Conservation (phyloP, 2,888 invertebrate genomes). For the Bombylius major region DNA sequence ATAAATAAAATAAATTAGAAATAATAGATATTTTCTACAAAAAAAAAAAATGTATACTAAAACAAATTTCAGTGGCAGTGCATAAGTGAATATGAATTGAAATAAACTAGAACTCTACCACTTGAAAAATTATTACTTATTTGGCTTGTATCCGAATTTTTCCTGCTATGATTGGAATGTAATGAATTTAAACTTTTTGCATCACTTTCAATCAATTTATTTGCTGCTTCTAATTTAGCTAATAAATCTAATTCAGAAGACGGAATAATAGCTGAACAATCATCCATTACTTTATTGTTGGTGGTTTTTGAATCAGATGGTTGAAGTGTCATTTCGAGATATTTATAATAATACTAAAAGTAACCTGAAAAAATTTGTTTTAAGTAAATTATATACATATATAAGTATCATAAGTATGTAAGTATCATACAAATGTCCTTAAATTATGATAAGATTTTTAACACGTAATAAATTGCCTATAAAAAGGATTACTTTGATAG, state of each 20-base stretch:
- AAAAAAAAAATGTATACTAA: too few relatives aligned
- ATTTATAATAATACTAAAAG: too few relatives aligned
- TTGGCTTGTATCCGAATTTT: conserved; percentile 87
- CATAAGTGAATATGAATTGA: not conserved
- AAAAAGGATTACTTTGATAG: conserved; percentile 51
- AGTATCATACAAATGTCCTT: too few relatives aligned
- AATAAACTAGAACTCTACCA: conserved; percentile 9
- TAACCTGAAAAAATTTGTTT: too few relatives aligned
- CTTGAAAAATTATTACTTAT: conserved; percentile 57
- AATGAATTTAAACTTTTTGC: conserved; percentile 79
- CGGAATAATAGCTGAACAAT: conserved; percentile 30
- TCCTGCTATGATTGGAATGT: conserved; percentile 66
- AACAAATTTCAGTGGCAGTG: too few relatives aligned
- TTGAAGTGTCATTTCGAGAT: not conserved
- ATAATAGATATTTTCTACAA: not conserved
- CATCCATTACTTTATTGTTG: not conserved
- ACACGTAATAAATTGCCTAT: conserved; percentile 38
- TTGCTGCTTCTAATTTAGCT: conserved; percentile 92
- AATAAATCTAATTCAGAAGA: conserved; percentile 75
- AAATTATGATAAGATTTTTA: too few relatives aligned
- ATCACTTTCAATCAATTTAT: conserved; percentile 90
- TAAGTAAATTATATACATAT: too few relatives aligned
- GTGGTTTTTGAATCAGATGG: not conserved
- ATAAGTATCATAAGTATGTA: too few relatives aligned
- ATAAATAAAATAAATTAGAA: not conserved